Evolutionary conservation across 2,113 vertebrate species (phyloP), one percentile per base, ranked within the genome.

Genomic region (Lepisosteus osseus): DNA sequence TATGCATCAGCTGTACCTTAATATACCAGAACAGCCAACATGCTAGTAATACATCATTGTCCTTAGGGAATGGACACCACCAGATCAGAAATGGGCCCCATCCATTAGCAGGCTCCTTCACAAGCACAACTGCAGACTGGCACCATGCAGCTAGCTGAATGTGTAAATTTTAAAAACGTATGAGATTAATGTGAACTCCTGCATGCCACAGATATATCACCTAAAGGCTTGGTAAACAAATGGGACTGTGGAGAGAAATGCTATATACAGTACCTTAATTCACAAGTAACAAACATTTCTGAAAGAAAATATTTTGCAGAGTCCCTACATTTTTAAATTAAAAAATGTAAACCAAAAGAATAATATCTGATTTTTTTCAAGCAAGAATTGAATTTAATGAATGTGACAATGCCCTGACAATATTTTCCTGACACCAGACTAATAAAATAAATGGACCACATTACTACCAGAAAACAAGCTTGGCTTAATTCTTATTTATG

Each of bases 391-490:
- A 1, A 1, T 51, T 9, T 6, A 9, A 51, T 51, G 29, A 51
- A 5, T 9, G 47, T 51, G 9, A 9, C 47, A 51, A 3, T 3
- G 6, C 13, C 64, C 7, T n/a, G 4, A 13, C 42, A 40, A 54
- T 29, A 55, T 45, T 68, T 51, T 17, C 47, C 66, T 54, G 45
- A 68, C n/a, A 68, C 44, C 41, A 68, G 11, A 54, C 51, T n/a
- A 47, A 68, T 55, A 54, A 29, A 55, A 40, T 11, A 55, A 54
- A 12, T 15, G 11, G 66, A 42, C 47, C 13, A 42, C 66, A 47
- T 40, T 55, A 54, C 15, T 54, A 41, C 12, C 67, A 29, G 7
- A 40, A 57, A 59, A 59, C 51, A 43, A 54, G 67, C 54, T 54
- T 14, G 3, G 17, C 4, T 7, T 51, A 29, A 51, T 14, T 8